Base-by-base conservation (phyloP, 2,888 invertebrate species). In the Philereme vetulata region DNA sequence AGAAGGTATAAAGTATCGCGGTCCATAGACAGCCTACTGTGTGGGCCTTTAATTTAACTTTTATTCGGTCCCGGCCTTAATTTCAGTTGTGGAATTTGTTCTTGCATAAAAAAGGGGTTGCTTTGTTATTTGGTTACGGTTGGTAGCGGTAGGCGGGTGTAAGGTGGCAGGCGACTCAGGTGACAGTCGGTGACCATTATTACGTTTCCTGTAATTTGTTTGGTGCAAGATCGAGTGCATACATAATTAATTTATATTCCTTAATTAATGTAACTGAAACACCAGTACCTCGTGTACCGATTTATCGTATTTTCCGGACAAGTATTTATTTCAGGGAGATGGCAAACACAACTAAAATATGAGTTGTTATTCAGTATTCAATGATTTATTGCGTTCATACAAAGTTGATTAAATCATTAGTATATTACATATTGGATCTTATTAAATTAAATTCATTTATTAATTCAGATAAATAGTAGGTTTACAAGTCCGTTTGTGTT, bases 11-110 rank as follows among this genome's bases (percentile, higher is more conserved):
- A 56, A 55, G 51, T 59, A 64, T 60, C 62, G 46, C 38, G 62
- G 61, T 59, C 66, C 67, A 63, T 65, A 67, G 67, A 66, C 65
- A 55, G 51, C 67, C 62, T 64, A 65, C 61, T 67, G 61, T 67
- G 60, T 64, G 63, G 71, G 40, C 73, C 75, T 78, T 70, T 79
- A 72, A 82, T 82, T 78, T 78, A 78, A 78, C 76, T 80, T 81
- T 75, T 67, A 75, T 80, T 71, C 64, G 45, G 52, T 51, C 58
- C 62, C 57, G 60, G 62, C 69, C 69, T 70, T 78, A 70, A 81
- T 79, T 78, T 71, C 66, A 67, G 69, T 71, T 72, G 66, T 67
- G 70, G 60, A 73, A 72, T 74, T 74, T 72, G 75, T 79, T 79
- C 71, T 72, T 61, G 73, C 76, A 70, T 75, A 71, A 78, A 73